Base-by-base conservation (phyloP, 2,797 vertebrate genomes). In the Ciconia nigra region DNA sequence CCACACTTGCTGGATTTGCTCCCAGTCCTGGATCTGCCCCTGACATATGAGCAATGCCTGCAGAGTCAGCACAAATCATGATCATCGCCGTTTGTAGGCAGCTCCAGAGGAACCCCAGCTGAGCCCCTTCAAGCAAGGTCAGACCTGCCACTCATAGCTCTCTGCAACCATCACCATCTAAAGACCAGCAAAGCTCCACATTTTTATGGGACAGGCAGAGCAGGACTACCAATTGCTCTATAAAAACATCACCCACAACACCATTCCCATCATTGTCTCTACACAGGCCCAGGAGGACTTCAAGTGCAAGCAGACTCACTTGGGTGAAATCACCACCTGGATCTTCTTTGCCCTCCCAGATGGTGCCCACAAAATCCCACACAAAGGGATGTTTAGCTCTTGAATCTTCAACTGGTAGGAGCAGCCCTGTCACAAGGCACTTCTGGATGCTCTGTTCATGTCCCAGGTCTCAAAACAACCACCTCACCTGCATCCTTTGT, bases 11-110 rank as follows among this genome's bases (percentile, higher is more conserved):
- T 78, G 62, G 51, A 61, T 79, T 89, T 92, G 42, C 57, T 87
- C 49, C 54, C 59, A 73, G 14, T 21, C 17, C 37, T 76, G 76
- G 11, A 66, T 83, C 83, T 94, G 58, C 46, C 57, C 65, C n/a
- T 6, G 21, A 58, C 33, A 59, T 39, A 80, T 4, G 2, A 92
- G 28, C 35, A 77, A 80, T 13, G 35, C n/a, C 67, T 58, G 25
- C 69, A 71, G 35, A 90, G 46, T 25, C 87, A 96, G 26, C 19
- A 85, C 28, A 71, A 90, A 65, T 73, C 54, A 54, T 2, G 2
- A 59, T 62, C 52, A 2, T 8, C 0, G 0, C 25, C 5, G 1
- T 55, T 71, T 5, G 0, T 10, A 67, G 28, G 46, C 25, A 83
- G 65, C 37, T 83, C 33, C 58, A 77, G 28, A 93, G 51, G 55